These are phyloP conservation scores for Orussus abietinus DNA, from an alignment of 1,140 invertebrate genomes.

Conservation along the genomic window DNA sequence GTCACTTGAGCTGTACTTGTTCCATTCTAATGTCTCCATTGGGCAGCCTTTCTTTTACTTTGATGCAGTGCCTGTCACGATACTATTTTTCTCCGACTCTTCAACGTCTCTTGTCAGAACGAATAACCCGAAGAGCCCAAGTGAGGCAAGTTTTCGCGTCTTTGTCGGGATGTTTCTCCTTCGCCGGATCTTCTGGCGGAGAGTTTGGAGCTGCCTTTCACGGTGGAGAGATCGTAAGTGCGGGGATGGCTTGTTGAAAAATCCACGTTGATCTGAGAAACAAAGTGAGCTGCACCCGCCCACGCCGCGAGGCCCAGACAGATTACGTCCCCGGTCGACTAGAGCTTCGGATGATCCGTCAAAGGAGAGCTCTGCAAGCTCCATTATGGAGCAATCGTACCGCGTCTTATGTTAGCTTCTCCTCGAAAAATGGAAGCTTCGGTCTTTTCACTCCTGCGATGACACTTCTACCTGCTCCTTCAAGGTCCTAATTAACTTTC, in stretches of 20 bases:
- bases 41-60: too few relatives aligned
- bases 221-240: slow-evolving; percentile 1
- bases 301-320: slow-evolving; percentile 30
- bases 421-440: too few relatives aligned
- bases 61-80: too few relatives aligned
- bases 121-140: too few relatives aligned
- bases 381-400: slow-evolving; percentile 19
- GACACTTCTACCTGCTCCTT: too few relatives aligned
- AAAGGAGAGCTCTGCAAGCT: slow-evolving; percentile 28
- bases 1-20: too few relatives aligned
- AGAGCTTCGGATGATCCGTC: slow-evolving; percentile 33
- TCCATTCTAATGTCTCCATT: too few relatives aligned
- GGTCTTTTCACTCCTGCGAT: too few relatives aligned
- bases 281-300: slow-evolving; percentile 22
- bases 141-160: slow-evolving; percentile 9
- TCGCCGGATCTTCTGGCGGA: slow-evolving; percentile 5
- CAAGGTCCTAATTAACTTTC: too few relatives aligned
- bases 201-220: slow-evolving; percentile 9
- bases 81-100: too few relatives aligned
- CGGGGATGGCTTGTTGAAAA: slow-evolving; percentile 10
- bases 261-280: slow-evolving; percentile 23
- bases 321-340: slow-evolving; percentile 36
- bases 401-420: too few relatives aligned
- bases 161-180: slow-evolving; percentile 3
- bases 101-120: too few relatives aligned